Percentiles rank a stretch among this genome's conserved stretches.
phyloP scores from a whole-genome alignment of 1,140 invertebrate genomes.

The Paraescarpia echinospica region DNA sequence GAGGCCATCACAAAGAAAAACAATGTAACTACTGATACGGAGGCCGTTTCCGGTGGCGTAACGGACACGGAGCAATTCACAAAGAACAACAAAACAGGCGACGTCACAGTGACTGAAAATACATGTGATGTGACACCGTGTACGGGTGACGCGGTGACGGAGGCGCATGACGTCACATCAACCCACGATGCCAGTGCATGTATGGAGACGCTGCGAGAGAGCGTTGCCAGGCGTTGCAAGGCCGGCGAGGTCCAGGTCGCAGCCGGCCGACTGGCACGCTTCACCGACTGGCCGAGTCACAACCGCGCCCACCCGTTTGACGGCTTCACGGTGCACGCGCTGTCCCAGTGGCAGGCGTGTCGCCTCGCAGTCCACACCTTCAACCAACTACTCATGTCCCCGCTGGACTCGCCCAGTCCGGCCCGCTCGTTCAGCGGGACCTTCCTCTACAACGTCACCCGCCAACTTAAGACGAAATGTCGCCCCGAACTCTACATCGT shows the following conservation, averaged over 20 bases:
- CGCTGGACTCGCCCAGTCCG: constrained; percentile 33
- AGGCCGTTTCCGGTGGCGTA: background rate
- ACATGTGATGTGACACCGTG: background rate
- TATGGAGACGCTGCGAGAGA: constrained; percentile 2
- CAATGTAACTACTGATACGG: too few species aligned
- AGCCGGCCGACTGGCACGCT: background rate
- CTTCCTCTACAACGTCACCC: constrained; percentile 46
- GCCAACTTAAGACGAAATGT: constrained; percentile 35
- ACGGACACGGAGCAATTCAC: background rate
- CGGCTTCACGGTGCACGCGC: constrained; percentile 41
- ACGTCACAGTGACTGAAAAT: background rate
- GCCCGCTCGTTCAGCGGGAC: constrained; percentile 44
- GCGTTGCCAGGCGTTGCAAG: constrained; percentile 14
- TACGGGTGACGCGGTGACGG: background rate
- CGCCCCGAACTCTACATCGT: constrained; percentile 39
- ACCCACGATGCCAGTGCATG: background rate
- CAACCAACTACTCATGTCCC: constrained; percentile 45
- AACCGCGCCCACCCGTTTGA: constrained; percentile 38
- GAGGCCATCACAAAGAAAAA: too few species aligned
- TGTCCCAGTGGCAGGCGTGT: constrained; percentile 48
- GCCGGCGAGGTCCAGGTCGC: background rate
- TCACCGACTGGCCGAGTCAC: constrained; percentile 33
- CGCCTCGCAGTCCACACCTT: constrained; percentile 38
- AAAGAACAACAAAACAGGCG: background rate
- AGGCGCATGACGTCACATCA: too few species aligned